Evolutionary conservation across 1,140 invertebrate species (phyloP).

Genomic region (Atopsyche davidsoni): DNA sequence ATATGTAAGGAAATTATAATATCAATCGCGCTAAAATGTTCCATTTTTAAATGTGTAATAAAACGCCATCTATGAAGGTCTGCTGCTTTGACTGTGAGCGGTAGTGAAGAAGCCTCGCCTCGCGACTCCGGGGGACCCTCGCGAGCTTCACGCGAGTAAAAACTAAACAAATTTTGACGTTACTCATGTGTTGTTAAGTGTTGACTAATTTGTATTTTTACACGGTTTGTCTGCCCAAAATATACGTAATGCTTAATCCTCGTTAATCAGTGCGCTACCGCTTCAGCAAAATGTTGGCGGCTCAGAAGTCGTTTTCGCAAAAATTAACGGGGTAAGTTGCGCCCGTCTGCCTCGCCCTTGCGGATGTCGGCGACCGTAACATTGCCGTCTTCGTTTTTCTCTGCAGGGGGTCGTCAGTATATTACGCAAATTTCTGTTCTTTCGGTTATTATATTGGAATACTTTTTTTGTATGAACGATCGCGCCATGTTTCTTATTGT

Average conservation of each 20-base stretch:
- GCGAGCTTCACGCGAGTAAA: slow-evolving; percentile 18
- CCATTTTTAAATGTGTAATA: too few relatives aligned
- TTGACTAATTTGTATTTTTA: slow-evolving; percentile 1
- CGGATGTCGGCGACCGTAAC: too few relatives aligned
- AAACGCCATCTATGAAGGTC: too few relatives aligned
- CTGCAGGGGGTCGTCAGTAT: too few relatives aligned
- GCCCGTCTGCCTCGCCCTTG: slow-evolving; percentile 13
- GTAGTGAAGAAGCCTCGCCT: too few relatives aligned
- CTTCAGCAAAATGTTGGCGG: slow-evolving; percentile 13
- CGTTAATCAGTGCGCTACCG: background rate
- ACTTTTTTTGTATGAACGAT: too few relatives aligned
- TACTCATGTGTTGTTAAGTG: slow-evolving; percentile 10
- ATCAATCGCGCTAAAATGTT: too few relatives aligned
- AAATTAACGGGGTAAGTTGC: slow-evolving; percentile 23
- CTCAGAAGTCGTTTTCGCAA: slow-evolving; percentile 28
- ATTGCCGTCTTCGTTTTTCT: slow-evolving; percentile 1
- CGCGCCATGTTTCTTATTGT: background rate
- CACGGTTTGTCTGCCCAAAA: background rate
- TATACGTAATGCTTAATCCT: background rate
- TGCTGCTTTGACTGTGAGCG: too few relatives aligned
- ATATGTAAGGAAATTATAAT: too few relatives aligned
- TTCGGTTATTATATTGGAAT: too few relatives aligned
- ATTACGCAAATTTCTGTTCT: too few relatives aligned
- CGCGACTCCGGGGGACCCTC: too few relatives aligned
- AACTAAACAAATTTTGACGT: slow-evolving; percentile 16